A percentile compares a stretch with the other conserved stretches of the same genome.
These are phyloP conservation scores for Turnix velox DNA, from an alignment of 2,113 vertebrate species.

Conservation along the genomic window DNA sequence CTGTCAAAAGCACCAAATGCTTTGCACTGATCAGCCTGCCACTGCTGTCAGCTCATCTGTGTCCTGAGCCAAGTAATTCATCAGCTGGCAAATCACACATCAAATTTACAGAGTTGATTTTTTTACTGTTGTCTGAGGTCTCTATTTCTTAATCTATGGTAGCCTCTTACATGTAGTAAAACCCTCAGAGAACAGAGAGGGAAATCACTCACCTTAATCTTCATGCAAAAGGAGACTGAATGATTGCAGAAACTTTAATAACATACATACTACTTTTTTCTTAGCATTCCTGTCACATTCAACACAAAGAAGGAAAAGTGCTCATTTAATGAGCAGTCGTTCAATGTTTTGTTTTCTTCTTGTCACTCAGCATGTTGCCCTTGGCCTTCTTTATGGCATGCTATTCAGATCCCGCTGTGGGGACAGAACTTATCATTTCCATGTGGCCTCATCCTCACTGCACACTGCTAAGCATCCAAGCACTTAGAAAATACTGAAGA, in stretches of 20 bases:
- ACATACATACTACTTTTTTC: background rate
- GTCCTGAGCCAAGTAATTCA: background rate
- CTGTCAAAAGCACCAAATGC: background rate
- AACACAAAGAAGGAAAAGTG: background rate
- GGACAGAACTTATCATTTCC: background rate
- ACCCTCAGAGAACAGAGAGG: background rate
- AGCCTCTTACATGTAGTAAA: background rate
- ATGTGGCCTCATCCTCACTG: background rate
- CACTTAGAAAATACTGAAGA: background rate
- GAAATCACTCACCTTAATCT: background rate
- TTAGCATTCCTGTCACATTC: background rate
- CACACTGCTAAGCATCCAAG: background rate
- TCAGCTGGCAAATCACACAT: background rate
- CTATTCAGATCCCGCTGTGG: background rate
- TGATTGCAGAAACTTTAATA: background rate
- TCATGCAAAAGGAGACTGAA: background rate
- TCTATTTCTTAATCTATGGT: background rate
- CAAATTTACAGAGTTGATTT: background rate
- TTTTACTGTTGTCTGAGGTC: background rate
- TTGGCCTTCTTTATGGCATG: fast-evolving
- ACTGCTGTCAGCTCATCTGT: background rate
- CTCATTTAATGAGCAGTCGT: background rate
- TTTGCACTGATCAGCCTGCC: background rate
- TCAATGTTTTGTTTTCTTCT: background rate
- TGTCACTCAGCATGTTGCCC: background rate